Base-by-base conservation (phyloP, 1,140 invertebrate species). In the Bombus sylvicola region DNA sequence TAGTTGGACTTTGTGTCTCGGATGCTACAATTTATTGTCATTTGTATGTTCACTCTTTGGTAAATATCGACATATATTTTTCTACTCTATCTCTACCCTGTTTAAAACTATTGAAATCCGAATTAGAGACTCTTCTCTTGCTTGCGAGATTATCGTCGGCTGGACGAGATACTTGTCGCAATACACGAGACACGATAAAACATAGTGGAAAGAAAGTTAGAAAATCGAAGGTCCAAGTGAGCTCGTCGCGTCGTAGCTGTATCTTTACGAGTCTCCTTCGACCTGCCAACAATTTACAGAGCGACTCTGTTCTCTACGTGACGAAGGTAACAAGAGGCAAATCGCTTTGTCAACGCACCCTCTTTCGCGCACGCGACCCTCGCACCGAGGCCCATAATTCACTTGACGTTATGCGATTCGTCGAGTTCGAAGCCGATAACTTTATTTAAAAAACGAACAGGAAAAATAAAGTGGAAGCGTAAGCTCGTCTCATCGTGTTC, bases 301-400 rank as follows among this genome's bases (percentile, higher is more conserved):
- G 68, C 74, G 59, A 69, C 79, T 85, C 73, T 86, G 39, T 75
- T 76, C 59, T 81, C 68, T 87, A 89, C 89, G 89, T 90, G 89
- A 89, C 88, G 76, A 77, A 90, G 82, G 88, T 90, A 89, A 89
- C 89, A 90, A 90, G 89, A 90, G 82, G 86, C 86, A 90, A 90
- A 90, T 90, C 86, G 89, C 88, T 90, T 90, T 90, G 89, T 89
- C 86, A 89, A 90, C 88, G 89, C 86, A 87, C 78, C 89, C 81
- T 41, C 66, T 64, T 57, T n/a, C 18, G 31, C 34, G 74, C 53
- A 34, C 62, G 57, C 72, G 72, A 73, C 81, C 59, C 59, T 34
- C 53, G 39, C 81, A 73, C 18, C 73, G 25, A 22, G 37, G 18
- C 34, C 79, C 62, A 69, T 80, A 82, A 82, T 78, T 79, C 81